These are phyloP conservation scores for Syngnathoides biaculeatus DNA, from an alignment of 2,113 vertebrate species.

Conservation along the genomic window DNA sequence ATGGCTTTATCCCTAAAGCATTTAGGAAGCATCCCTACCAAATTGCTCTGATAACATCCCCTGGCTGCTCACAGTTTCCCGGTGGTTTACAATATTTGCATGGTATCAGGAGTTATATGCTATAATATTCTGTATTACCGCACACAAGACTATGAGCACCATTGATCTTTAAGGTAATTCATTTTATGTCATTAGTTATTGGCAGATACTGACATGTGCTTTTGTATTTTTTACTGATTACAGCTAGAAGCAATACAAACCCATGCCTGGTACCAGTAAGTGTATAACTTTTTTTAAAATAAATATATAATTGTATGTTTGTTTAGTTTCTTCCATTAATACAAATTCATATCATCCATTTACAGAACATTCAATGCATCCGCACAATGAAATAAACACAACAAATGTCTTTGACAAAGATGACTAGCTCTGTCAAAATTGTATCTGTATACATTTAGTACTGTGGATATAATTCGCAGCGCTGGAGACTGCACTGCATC, in stretches of 20 bases:
- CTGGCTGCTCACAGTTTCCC: not conserved
- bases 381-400: not conserved
- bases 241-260: slow-evolving; percentile 91
- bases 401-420: not conserved
- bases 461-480: not conserved
- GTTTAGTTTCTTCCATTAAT: not conserved
- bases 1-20: no score
- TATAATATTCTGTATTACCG: not conserved
- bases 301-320: not conserved
- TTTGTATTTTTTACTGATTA: slow-evolving; percentile 10
- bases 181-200: not conserved
- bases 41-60: no score
- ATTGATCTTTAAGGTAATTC: not conserved
- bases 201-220: not conserved
- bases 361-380: not conserved
- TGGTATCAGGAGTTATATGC: not conserved
- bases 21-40: no score
- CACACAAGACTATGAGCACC: not conserved
- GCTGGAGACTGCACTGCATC: not conserved
- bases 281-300: slow-evolving; percentile 38
- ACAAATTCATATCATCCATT: not conserved
- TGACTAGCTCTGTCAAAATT: not conserved
- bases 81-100: not conserved
- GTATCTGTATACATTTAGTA: not conserved
- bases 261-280: slow-evolving; percentile 90